Evolutionary conservation across 1,140 invertebrate species (phyloP).

Genomic region (Habropoda laboriosa): DNA sequence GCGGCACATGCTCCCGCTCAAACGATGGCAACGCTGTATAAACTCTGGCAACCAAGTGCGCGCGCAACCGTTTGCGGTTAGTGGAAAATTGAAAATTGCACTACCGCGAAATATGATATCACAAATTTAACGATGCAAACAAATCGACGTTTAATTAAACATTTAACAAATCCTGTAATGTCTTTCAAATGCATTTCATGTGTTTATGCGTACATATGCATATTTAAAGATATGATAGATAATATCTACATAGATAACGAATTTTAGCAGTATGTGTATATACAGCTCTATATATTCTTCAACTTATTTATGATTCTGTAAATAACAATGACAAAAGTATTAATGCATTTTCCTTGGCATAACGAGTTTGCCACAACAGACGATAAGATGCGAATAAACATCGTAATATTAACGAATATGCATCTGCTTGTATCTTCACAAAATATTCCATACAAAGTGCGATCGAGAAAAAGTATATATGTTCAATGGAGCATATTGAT

Average conservation of each 20-base stretch:
- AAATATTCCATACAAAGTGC: not conserved
- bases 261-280: not conserved
- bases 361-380: not conserved
- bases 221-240: not conserved
- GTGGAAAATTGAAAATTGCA: slow-evolving; percentile 23
- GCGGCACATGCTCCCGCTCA: slow-evolving; percentile 15
- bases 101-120: not conserved
- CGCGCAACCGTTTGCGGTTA: slow-evolving; percentile 19
- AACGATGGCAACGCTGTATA: slow-evolving; percentile 10
- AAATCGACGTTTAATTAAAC: not conserved
- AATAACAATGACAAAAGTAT: slow-evolving; percentile 16
- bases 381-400: slow-evolving; percentile 3
- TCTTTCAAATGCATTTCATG: not conserved
- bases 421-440: not conserved
- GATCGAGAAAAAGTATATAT: not conserved
- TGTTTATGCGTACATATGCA: not conserved
- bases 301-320: not conserved
- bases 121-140: not conserved
- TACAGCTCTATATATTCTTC: not conserved
- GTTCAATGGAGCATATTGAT: not conserved
- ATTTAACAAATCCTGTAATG: no score
- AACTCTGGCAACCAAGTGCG: slow-evolving; percentile 32
- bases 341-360: not conserved
- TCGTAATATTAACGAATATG: not conserved
- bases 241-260: not conserved